Evolutionary conservation across 2,113 vertebrate species (phyloP).

Genomic region (Mesembrinibis cayennensis): DNA sequence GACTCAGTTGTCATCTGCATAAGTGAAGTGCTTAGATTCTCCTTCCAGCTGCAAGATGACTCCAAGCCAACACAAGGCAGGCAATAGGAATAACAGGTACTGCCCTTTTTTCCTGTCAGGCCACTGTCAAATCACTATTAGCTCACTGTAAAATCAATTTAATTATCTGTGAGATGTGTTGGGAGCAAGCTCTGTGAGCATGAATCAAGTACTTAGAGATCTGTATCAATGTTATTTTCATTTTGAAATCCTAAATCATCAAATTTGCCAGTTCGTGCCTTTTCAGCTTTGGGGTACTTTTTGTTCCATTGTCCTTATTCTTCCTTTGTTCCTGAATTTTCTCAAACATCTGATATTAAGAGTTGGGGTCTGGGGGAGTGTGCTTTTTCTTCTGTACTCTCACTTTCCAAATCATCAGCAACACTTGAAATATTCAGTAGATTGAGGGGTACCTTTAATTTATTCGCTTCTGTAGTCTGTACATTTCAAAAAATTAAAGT

Average conservation of each 20-base stretch:
- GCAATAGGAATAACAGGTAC: background rate
- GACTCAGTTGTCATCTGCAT: background rate
- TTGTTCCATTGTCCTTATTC: background rate
- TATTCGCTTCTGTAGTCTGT: background rate
- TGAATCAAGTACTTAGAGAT: background rate
- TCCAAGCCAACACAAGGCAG: background rate
- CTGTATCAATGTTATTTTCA: background rate
- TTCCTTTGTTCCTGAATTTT: background rate
- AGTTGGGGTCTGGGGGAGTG: accelerated
- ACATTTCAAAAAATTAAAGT: background rate
- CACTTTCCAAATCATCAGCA: background rate
- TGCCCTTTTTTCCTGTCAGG: background rate
- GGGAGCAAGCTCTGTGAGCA: background rate
- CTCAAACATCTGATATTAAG: background rate
- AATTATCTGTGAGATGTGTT: background rate
- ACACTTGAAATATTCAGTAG: background rate
- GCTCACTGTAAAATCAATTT: background rate
- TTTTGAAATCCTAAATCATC: background rate
- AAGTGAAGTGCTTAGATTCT: background rate
- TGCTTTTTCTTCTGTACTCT: background rate
- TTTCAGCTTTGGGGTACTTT: background rate
- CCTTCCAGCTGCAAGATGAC: background rate
- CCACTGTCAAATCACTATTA: background rate
- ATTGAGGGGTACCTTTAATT: background rate
- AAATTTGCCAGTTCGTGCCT: background rate